Evolutionary conservation across 2,797 vertebrate species (phyloP).

Genomic region (Cyprinodon diabolis): DNA sequence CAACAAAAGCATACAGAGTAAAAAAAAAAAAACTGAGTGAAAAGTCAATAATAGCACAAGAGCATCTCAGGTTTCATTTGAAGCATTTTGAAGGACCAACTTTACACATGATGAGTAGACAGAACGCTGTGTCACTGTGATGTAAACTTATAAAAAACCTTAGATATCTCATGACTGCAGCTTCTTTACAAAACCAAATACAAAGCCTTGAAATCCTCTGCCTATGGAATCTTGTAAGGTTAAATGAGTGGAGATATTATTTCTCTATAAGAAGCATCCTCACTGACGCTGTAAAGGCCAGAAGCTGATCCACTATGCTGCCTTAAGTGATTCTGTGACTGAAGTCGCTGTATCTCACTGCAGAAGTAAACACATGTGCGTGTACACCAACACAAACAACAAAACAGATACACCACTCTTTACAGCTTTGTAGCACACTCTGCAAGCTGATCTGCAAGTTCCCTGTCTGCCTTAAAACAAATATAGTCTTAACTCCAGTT

Average conservation of each 20-base stretch:
- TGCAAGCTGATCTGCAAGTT: conserved; percentile 22
- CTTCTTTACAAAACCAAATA: conserved; percentile 14
- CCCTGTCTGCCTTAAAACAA: conserved; percentile 20
- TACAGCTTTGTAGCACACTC: conserved; percentile 20
- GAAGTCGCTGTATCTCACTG: conserved; percentile 46
- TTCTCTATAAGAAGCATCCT: conserved; percentile 12
- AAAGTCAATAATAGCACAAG: conserved; percentile 27
- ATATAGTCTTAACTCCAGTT: conserved; percentile 26
- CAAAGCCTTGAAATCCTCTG: conserved; percentile 6
- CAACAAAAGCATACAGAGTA: conserved; percentile 46
- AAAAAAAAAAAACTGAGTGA: conserved; percentile 40
- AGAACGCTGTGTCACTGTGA: conserved; percentile 32
- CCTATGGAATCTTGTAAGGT: conserved; percentile 3
- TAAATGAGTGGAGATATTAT: not conserved
- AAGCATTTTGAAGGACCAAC: conserved; percentile 38
- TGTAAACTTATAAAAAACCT: conserved; percentile 26
- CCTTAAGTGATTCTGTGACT: conserved; percentile 39
- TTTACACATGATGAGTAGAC: conserved; percentile 33
- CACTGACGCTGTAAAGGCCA: conserved; percentile 21
- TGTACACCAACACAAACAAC: conserved; percentile 64
- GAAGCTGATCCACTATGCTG: conserved; percentile 28
- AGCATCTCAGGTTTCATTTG: conserved; percentile 37
- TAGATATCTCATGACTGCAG: conserved; percentile 20
- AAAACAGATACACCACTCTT: conserved; percentile 50
- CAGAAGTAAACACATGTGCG: conserved; percentile 57